Conservation (phyloP, 92 coral and sea anemone species). For the Virgularia gustaviana region DNA sequence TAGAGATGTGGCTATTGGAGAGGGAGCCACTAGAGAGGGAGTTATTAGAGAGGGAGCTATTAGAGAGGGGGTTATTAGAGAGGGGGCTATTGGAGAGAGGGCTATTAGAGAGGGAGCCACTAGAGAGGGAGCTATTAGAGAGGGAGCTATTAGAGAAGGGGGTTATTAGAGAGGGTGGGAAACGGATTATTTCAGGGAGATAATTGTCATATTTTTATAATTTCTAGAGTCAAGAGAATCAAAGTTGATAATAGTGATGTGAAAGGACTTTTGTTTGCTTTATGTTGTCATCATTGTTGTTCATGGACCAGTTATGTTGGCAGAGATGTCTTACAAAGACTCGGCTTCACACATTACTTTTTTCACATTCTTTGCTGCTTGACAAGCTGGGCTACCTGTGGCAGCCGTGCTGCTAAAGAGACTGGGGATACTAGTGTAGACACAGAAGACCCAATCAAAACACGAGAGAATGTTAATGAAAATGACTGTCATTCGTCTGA, state of each 20-base stretch:
- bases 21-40: no score
- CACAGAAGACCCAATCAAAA: neutral
- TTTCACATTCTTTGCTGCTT: conserved; percentile 90
- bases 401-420: conserved; percentile 43
- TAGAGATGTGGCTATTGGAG: no score
- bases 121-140: no score
- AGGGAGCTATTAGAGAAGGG: no score
- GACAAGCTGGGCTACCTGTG: conserved; percentile 99
- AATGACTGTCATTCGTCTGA: neutral
- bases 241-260: conserved; percentile 42
- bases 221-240: conserved; percentile 41
- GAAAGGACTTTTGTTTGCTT: conserved; percentile 72
- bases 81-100: no score
- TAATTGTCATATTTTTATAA: neutral
- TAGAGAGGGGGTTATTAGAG: no score
- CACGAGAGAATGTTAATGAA: neutral
- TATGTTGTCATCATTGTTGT: conserved; percentile 97
- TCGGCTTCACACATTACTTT: conserved; percentile 73
- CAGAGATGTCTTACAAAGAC: conserved; percentile 63
- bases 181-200: no score
- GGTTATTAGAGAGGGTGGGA: no score
- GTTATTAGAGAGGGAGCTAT: no score
- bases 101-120: no score
- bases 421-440: neutral
- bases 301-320: conserved; percentile 97